These are phyloP conservation scores for Mylabris phalerata DNA, from an alignment of 1,140 invertebrate genomes.

Conservation along the genomic window DNA sequence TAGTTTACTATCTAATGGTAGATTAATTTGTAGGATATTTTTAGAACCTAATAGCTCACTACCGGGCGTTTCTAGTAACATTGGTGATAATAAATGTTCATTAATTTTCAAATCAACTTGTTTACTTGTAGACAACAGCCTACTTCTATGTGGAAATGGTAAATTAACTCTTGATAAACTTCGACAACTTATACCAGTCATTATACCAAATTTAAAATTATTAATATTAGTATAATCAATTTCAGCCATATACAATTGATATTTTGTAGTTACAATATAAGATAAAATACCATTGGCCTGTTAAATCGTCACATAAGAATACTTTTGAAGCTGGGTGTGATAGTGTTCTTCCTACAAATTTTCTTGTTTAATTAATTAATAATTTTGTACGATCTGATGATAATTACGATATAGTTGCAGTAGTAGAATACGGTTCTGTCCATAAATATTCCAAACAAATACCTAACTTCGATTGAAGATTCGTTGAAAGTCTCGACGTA, in stretches of 20 bases:
- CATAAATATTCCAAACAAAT: constrained; percentile 83
- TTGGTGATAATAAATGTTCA: constrained; percentile 51
- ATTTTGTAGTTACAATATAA: constrained; percentile 63
- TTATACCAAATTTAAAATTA: constrained; percentile 66
- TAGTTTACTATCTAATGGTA: not conserved
- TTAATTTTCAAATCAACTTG: constrained; percentile 46
- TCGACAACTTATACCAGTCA: constrained; percentile 66
- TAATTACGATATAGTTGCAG: constrained; percentile 11
- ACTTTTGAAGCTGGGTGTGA: constrained; percentile 61
- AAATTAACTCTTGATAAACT: constrained; percentile 57
- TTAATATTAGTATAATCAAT: constrained; percentile 64
- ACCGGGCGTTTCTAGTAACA: constrained; percentile 39
- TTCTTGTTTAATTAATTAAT: constrained; percentile 3
- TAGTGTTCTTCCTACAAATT: constrained; percentile 40
- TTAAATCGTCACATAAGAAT: constrained; percentile 74
- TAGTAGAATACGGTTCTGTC: constrained; percentile 57
- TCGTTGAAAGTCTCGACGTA: constrained; percentile 23
- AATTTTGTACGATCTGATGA: constrained; percentile 23
- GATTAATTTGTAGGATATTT: constrained; percentile 8
- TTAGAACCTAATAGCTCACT: not conserved
- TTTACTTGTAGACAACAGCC: constrained; percentile 53
- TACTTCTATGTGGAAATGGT: constrained; percentile 57
- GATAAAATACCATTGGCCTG: constrained; percentile 77
- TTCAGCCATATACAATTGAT: constrained; percentile 64
- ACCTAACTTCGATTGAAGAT: constrained; percentile 55